phyloP scores from a whole-genome alignment of 2,888 invertebrate genomes.

The Melieria crassipennis region DNA sequence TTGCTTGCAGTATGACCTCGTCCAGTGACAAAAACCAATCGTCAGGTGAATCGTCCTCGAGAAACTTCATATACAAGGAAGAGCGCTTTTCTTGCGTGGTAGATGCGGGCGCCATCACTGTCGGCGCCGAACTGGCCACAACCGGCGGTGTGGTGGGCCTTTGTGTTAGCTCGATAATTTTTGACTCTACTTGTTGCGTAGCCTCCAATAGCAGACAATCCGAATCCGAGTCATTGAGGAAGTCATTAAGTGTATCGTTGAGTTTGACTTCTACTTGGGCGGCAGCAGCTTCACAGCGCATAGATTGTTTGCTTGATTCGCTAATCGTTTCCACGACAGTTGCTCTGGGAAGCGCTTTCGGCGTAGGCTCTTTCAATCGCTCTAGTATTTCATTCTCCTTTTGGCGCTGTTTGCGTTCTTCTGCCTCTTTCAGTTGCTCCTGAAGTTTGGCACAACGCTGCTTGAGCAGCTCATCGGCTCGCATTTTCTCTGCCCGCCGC shows the following conservation, averaged over 20 bases:
- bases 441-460: constrained; percentile 56
- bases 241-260: constrained; percentile 44
- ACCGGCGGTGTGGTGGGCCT: background rate
- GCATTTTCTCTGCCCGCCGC: constrained; percentile 52
- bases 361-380: background rate
- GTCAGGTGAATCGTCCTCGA: constrained; percentile 59
- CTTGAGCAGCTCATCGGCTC: constrained; percentile 53
- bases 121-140: constrained; percentile 8
- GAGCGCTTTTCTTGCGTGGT: constrained; percentile 51
- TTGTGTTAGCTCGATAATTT: constrained; percentile 39
- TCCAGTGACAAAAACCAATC: constrained; percentile 60
- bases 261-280: background rate
- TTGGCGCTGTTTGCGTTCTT: constrained; percentile 14
- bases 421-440: constrained; percentile 51
- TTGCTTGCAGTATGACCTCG: constrained; percentile 52
- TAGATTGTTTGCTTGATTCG: constrained; percentile 1
- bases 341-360: background rate
- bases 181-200: constrained; percentile 56
- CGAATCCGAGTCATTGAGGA: constrained; percentile 59
- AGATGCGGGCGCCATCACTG: constrained; percentile 39
- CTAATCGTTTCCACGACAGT: background rate
- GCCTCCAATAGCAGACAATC: constrained; percentile 59
- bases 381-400: background rate
- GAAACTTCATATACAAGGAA: constrained; percentile 59
- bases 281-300: background rate